phyloP scores from a whole-genome alignment of 2,888 invertebrate species.

The Gari tellinella region DNA sequence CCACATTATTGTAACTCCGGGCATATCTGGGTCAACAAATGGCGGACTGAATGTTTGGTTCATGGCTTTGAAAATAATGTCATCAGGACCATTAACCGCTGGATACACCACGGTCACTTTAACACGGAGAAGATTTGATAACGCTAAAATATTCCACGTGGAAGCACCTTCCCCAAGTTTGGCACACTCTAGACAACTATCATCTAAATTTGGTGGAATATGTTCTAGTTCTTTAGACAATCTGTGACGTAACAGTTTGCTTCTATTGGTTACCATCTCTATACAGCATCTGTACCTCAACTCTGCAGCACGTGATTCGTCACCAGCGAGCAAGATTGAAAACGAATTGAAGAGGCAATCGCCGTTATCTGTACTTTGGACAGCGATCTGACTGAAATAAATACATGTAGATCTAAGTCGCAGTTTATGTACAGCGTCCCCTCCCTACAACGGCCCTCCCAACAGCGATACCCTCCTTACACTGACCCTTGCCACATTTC shows the following conservation, averaged over 20 bases:
- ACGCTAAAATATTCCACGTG: slow-evolving; percentile 13
- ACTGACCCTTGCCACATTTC: too few species aligned
- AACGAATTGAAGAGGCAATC: slow-evolving; percentile 7
- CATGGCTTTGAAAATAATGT: slow-evolving; percentile 1
- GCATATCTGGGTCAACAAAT: too few species aligned
- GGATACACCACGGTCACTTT: slow-evolving; percentile 16
- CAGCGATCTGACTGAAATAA: too few species aligned
- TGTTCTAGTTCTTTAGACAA: slow-evolving; percentile 9
- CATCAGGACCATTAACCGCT: slow-evolving; percentile 1
- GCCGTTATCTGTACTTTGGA: slow-evolving; percentile 2
- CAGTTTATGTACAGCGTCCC: too few species aligned
- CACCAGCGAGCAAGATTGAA: background rate
- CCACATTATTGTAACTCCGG: too few species aligned
- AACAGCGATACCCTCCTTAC: too few species aligned
- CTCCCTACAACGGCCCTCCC: too few species aligned
- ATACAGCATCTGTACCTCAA: slow-evolving; percentile 27
- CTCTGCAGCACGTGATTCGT: slow-evolving; percentile 18
- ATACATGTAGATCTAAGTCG: too few species aligned
- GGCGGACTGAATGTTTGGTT: slow-evolving; percentile 14
- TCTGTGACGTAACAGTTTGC: background rate
- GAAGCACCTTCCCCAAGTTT: slow-evolving; percentile 9
- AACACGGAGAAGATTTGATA: slow-evolving; percentile 16
- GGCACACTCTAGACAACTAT: slow-evolving; percentile 10
- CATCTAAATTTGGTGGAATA: slow-evolving; percentile 7
- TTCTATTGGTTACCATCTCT: slow-evolving; percentile 18